Conservation (phyloP, 2,888 invertebrate species). For the Ypsolopha scabrella region DNA sequence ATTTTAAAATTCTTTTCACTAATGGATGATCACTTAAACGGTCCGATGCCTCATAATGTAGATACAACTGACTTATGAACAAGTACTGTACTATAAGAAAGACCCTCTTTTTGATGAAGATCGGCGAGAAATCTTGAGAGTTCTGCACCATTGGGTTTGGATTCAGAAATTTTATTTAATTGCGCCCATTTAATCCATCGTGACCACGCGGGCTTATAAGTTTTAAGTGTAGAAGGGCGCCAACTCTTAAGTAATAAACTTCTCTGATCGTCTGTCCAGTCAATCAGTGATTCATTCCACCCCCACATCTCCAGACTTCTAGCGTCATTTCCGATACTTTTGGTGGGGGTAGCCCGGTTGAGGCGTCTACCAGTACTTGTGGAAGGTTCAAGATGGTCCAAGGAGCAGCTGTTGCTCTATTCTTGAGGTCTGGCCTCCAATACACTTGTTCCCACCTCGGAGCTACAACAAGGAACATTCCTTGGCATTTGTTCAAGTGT, state of each 20-base stretch:
- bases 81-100: not conserved
- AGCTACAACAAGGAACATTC: conserved; percentile 4
- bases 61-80: conserved; percentile 1
- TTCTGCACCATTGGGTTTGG: not conserved
- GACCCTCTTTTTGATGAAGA: not conserved
- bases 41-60: not conserved
- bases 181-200: not conserved
- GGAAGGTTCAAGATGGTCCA: conserved; percentile 1
- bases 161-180: not conserved
- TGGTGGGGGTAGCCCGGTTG: not conserved
- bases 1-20: not conserved
- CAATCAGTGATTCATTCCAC: not conserved
- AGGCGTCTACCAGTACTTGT: not conserved
- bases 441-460: conserved; percentile 1
- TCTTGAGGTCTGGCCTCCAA: conserved; percentile 1
- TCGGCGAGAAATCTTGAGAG: not conserved
- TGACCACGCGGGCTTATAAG: not conserved
- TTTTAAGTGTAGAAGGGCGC: not conserved
- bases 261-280: not conserved
- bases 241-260: not conserved
- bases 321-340: not conserved
- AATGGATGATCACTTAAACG: not conserved
- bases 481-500: conserved; percentile 10
- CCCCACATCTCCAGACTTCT: not conserved
- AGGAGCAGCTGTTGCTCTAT: not conserved